Conservation (phyloP, 2,797 vertebrate species). For the Pangasius macronema region DNA sequence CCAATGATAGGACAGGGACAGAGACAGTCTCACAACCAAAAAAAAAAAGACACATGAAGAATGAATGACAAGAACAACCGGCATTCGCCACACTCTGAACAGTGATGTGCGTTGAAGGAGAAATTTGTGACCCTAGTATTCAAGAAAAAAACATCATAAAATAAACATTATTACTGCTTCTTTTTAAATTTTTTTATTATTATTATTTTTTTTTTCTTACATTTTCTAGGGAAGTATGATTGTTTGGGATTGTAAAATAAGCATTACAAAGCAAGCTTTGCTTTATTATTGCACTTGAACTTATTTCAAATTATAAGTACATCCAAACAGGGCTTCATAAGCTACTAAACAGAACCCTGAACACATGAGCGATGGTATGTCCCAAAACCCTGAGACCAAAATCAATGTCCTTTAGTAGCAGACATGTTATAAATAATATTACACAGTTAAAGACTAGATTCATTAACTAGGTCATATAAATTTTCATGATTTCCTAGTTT, state of each 20-base stretch:
- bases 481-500: neutral
- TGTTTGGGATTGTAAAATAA: neutral
- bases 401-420: neutral
- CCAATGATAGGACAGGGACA: neutral
- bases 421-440: neutral
- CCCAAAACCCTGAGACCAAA: neutral
- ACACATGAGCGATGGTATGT: neutral
- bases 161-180: neutral
- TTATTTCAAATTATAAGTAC: neutral
- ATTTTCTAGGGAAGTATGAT: neutral
- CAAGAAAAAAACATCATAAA: neutral
- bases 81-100: neutral
- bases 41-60: neutral
- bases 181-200: neutral
- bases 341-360: neutral
- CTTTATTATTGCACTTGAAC: neutral
- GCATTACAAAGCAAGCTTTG: neutral
- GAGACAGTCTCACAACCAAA: neutral
- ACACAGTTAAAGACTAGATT: neutral
- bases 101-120: neutral
- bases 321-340: neutral
- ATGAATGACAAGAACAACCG: neutral
- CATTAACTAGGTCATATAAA: neutral
- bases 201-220: too few species aligned
- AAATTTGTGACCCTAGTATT: neutral